These are phyloP conservation scores for Collichthys lucidus DNA, from an alignment of 2,113 vertebrate genomes.

Conservation along the genomic window DNA sequence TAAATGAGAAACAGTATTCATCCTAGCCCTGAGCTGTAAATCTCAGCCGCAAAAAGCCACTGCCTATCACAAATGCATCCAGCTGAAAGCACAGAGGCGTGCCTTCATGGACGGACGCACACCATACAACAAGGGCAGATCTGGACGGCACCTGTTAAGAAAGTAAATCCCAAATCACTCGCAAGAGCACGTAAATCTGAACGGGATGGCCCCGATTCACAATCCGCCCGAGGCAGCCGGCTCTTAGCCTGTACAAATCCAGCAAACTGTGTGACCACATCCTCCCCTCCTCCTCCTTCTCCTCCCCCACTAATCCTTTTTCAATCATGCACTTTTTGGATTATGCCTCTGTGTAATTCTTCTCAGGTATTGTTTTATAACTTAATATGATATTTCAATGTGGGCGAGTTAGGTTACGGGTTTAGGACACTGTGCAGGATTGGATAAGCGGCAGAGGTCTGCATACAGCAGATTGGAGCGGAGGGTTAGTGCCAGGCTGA, in stretches of 20 bases:
- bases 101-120: constrained; percentile 58
- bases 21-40: constrained; percentile 47
- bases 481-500: constrained; percentile 54
- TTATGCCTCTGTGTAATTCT: constrained; percentile 80
- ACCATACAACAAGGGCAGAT: constrained; percentile 52
- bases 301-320: constrained; percentile 77
- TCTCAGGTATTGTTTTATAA: constrained; percentile 82
- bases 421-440: constrained; percentile 68
- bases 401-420: constrained; percentile 60
- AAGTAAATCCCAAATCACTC: constrained; percentile 73
- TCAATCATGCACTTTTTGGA: constrained; percentile 85
- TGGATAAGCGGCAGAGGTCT: constrained; percentile 68
- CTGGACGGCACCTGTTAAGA: constrained; percentile 61
- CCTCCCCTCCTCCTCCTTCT: background rate
- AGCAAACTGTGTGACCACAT: constrained; percentile 48
- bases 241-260: constrained; percentile 74
- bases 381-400: constrained; percentile 83
- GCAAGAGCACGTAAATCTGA: constrained; percentile 72
- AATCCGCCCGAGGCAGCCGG: constrained; percentile 70
- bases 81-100: constrained; percentile 54
- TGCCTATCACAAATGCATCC: constrained; percentile 58
- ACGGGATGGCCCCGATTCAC: constrained; percentile 64
- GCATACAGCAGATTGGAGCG: constrained; percentile 66
- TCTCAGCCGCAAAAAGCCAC: constrained; percentile 9
- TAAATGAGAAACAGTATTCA: constrained; percentile 58